Evolutionary conservation across 2,888 invertebrate genomes (phyloP).

Genomic region (Heliconius cydno): DNA sequence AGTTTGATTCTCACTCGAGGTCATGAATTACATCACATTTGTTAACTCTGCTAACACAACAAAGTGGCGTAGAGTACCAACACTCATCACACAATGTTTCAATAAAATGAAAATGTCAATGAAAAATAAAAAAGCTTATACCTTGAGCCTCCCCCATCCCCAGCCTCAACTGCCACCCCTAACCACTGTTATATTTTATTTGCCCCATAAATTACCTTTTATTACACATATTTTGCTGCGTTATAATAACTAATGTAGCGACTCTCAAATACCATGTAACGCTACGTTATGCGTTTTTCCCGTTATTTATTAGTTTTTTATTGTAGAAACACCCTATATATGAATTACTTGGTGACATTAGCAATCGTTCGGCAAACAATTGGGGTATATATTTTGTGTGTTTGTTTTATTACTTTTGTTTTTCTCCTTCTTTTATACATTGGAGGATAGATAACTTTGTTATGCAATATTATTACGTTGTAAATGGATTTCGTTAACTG

Average conservation of each 20-base stretch:
- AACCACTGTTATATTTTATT: constrained; percentile 84
- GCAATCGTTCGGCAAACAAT: constrained; percentile 42
- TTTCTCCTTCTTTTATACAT: not conserved
- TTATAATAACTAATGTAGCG: constrained; percentile 84
- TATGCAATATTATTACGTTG: no score
- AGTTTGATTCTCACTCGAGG: no score
- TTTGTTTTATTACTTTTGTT: constrained; percentile 17
- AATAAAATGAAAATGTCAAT: no score
- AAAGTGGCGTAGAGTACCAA: no score
- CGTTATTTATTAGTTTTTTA: constrained; percentile 76
- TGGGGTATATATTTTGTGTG: constrained; percentile 37
- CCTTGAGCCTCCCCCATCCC: constrained; percentile 54
- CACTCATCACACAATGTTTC: no score
- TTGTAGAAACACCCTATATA: constrained; percentile 61
- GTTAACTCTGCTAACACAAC: no score
- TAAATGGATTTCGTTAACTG: no score
- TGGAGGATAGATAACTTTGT: not conserved
- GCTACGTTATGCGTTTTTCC: constrained; percentile 73
- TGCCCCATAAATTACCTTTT: constrained; percentile 83
- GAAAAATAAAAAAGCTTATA: not conserved
- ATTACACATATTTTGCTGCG: constrained; percentile 85
- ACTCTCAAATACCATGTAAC: constrained; percentile 81
- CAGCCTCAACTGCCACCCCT: constrained; percentile 82
- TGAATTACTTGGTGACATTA: constrained; percentile 50
- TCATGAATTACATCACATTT: no score